Percentiles rank a stretch among this genome's conserved stretches.
These are phyloP conservation scores for Drosophila setosimentum DNA, from an alignment of 2,888 invertebrate genomes.

Conservation along the genomic window DNA sequence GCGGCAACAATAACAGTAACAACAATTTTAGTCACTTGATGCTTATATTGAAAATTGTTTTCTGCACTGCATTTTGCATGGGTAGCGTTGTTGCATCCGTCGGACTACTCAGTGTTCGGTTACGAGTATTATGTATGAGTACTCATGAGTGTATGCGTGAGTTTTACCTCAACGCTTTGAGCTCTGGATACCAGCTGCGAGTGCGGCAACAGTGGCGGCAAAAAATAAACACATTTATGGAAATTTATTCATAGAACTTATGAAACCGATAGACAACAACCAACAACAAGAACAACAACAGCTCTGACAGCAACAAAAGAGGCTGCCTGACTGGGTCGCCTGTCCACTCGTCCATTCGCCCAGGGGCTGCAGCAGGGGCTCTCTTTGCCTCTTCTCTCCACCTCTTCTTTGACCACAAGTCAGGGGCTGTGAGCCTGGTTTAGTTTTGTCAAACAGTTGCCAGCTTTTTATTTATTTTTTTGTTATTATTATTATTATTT, in stretches of 20 bases:
- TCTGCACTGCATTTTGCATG: slow-evolving; percentile 71
- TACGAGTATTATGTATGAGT: slow-evolving; percentile 12
- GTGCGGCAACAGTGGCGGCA: slow-evolving; percentile 56
- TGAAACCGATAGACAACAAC: slow-evolving; percentile 79
- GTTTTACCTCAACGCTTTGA: slow-evolving; percentile 50
- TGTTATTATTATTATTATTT: slow-evolving; percentile 13
- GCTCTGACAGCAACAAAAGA: slow-evolving; percentile 62
- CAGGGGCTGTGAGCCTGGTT: slow-evolving; percentile 77
- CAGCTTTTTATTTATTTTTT: slow-evolving; percentile 42
- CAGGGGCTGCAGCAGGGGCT: slow-evolving; percentile 31
- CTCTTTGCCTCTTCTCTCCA: not conserved
- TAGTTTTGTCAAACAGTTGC: slow-evolving; percentile 76
- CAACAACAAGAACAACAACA: slow-evolving; percentile 48
- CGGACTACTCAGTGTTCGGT: slow-evolving; percentile 41
- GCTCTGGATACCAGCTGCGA: slow-evolving; percentile 70
- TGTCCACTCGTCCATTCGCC: slow-evolving; percentile 54
- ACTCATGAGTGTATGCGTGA: slow-evolving; percentile 37
- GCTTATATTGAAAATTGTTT: slow-evolving; percentile 82
- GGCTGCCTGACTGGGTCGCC: slow-evolving; percentile 77
- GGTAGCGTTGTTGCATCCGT: slow-evolving; percentile 69
- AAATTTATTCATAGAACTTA: slow-evolving; percentile 85
- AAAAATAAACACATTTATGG: slow-evolving; percentile 82
- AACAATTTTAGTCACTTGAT: slow-evolving; percentile 78
- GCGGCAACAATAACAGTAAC: slow-evolving; percentile 27
- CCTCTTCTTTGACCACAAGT: slow-evolving; percentile 39